Conservation (phyloP, 2,888 invertebrate genomes). For the Ochropleura plecta region DNA sequence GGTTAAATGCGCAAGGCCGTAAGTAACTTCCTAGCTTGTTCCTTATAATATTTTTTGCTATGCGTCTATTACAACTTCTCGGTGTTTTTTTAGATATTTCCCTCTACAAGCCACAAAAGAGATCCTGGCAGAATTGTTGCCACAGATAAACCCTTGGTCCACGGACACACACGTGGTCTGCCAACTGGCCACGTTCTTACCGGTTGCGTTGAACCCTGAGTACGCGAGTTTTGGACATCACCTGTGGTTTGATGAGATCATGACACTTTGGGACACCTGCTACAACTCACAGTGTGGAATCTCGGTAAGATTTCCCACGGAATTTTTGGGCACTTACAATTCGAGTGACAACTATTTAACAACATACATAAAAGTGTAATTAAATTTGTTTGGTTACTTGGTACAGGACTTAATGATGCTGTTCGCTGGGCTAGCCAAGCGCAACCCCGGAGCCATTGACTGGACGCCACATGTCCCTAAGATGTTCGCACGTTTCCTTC, state of each 20-base stretch:
- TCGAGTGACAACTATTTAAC: no score
- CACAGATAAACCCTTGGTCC: conserved; percentile 94
- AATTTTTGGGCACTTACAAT: not conserved
- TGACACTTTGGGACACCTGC: conserved; percentile 94
- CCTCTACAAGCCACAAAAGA: conserved; percentile 94
- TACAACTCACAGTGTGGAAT: conserved; percentile 93
- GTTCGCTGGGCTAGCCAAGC: conserved; percentile 93
- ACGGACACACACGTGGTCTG: conserved; percentile 89
- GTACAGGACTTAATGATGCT: conserved; percentile 93
- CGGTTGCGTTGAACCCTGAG: conserved; percentile 92
- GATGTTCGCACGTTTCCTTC: conserved; percentile 93
- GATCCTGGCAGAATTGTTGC: conserved; percentile 95
- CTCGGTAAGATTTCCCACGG: conserved; percentile 72
- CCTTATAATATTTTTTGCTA: not conserved
- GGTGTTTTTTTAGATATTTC: conserved; percentile 91
- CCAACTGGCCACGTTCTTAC: conserved; percentile 94
- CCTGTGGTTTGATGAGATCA: conserved; percentile 95
- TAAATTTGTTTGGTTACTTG: conserved; percentile 6
- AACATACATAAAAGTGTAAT: not conserved
- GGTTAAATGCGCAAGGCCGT: conserved; percentile 88
- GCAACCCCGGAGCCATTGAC: conserved; percentile 95
- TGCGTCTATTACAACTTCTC: not conserved
- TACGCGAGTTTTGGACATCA: conserved; percentile 92
- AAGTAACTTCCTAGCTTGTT: conserved; percentile 72
- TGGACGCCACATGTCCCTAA: conserved; percentile 96